A percentile compares a stretch with the other conserved stretches of the same genome.
Evolutionary conservation across 2,888 invertebrate species (phyloP).

Genomic region (Dinocampus coccinellae): DNA sequence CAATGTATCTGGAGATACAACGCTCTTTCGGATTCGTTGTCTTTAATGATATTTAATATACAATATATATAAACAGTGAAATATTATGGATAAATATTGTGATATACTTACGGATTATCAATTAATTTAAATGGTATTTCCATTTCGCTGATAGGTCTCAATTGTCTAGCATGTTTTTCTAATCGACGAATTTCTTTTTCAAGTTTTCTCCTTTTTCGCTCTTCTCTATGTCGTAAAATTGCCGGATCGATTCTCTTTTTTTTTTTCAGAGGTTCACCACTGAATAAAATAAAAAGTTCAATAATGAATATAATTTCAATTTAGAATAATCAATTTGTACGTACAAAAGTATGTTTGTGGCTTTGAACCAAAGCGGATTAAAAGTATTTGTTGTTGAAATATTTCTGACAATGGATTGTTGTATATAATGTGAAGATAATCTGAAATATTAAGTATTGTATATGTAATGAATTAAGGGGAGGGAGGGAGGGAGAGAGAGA

Average conservation of each 20-base stretch:
- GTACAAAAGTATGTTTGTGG: slow-evolving; percentile 66
- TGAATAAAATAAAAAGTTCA: slow-evolving; percentile 59
- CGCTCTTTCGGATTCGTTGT: slow-evolving; percentile 71
- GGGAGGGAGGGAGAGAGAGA: no score
- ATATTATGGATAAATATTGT: no score
- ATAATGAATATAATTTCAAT: slow-evolving; percentile 2
- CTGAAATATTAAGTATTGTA: not conserved
- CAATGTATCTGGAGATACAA: slow-evolving; percentile 73
- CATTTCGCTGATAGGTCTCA: slow-evolving; percentile 92
- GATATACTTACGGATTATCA: slow-evolving; percentile 76
- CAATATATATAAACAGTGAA: not conserved
- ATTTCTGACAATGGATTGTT: slow-evolving; percentile 46
- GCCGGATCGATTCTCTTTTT: slow-evolving; percentile 89
- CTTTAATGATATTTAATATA: slow-evolving; percentile 62
- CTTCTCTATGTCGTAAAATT: slow-evolving; percentile 84
- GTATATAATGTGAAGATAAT: not conserved
- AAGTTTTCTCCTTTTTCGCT: slow-evolving; percentile 83
- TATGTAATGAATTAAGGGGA: no score
- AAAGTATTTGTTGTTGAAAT: slow-evolving; percentile 55
- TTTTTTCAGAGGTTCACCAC: slow-evolving; percentile 91
- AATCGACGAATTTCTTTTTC: slow-evolving; percentile 89
- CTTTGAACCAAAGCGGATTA: slow-evolving; percentile 61
- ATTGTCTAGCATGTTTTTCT: slow-evolving; percentile 83
- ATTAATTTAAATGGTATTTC: slow-evolving; percentile 79
- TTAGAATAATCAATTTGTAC: slow-evolving; percentile 31